These are phyloP conservation scores for Phorcus lineatus DNA, from an alignment of 2,888 invertebrate genomes.

Conservation along the genomic window DNA sequence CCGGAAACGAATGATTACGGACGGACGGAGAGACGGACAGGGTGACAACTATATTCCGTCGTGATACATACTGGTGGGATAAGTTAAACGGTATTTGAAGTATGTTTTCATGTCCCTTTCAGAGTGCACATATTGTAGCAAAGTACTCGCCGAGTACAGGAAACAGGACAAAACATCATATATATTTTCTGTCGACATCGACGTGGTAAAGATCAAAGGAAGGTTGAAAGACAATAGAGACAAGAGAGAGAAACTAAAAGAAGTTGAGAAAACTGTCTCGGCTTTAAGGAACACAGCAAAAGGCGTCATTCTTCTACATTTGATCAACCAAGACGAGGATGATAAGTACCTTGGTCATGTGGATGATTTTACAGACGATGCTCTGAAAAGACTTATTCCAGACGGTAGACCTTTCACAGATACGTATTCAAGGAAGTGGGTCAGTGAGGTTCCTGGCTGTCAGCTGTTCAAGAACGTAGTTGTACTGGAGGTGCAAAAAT, in stretches of 20 bases:
- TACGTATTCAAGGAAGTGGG: background rate
- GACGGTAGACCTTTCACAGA: background rate
- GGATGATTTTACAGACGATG: background rate
- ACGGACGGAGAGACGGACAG: too few relatives aligned
- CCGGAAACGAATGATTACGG: too few relatives aligned
- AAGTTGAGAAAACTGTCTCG: background rate
- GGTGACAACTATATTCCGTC: too few relatives aligned
- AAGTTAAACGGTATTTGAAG: too few relatives aligned
- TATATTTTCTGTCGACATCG: too few relatives aligned
- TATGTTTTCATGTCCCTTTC: too few relatives aligned
- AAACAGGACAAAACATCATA: too few relatives aligned
- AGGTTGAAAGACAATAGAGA: background rate
- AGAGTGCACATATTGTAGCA: too few relatives aligned
- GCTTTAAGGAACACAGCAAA: background rate
- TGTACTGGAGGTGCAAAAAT: background rate
- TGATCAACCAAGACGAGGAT: background rate
- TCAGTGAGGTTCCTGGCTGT: background rate
- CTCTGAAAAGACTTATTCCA: background rate
- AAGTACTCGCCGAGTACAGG: too few relatives aligned
- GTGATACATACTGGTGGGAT: too few relatives aligned
- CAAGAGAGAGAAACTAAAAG: background rate
- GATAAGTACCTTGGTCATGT: background rate
- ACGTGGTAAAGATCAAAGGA: too few relatives aligned
- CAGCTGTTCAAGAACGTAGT: background rate
- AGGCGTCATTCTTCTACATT: background rate